Evolutionary conservation across 2,113 vertebrate species (phyloP).

Genomic region (Caracal caracal): DNA sequence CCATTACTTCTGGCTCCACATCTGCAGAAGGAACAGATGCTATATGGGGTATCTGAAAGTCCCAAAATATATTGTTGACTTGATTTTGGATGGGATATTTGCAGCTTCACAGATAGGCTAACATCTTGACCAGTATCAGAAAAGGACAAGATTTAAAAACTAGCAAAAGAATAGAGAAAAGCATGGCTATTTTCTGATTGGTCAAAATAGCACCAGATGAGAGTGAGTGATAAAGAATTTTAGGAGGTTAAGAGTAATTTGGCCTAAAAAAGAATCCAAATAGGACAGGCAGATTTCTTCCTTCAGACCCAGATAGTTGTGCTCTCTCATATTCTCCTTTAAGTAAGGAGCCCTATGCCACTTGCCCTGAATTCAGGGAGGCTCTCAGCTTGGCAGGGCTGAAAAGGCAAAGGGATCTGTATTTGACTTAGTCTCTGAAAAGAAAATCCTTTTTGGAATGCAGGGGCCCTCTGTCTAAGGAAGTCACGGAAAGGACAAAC

Average conservation of each 20-base stretch:
- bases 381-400: neutral
- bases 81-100: neutral
- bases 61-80: neutral
- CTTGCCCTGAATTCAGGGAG: neutral
- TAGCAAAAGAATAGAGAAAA: neutral
- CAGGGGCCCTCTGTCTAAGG: neutral
- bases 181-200: neutral
- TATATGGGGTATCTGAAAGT: neutral
- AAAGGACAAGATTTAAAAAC: neutral
- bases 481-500: neutral
- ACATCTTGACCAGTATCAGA: neutral
- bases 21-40: neutral
- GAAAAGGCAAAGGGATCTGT: neutral
- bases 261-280: neutral
- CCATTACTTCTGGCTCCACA: neutral
- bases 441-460: neutral
- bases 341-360: too few relatives aligned
- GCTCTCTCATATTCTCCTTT: neutral
- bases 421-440: neutral
- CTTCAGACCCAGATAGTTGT: neutral
- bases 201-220: neutral
- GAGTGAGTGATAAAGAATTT: neutral
- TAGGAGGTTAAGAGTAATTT: neutral
- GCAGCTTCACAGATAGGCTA: neutral
- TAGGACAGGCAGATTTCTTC: neutral